Conservation (phyloP, 2,888 invertebrate species). For the Geotrupes spiniger region DNA sequence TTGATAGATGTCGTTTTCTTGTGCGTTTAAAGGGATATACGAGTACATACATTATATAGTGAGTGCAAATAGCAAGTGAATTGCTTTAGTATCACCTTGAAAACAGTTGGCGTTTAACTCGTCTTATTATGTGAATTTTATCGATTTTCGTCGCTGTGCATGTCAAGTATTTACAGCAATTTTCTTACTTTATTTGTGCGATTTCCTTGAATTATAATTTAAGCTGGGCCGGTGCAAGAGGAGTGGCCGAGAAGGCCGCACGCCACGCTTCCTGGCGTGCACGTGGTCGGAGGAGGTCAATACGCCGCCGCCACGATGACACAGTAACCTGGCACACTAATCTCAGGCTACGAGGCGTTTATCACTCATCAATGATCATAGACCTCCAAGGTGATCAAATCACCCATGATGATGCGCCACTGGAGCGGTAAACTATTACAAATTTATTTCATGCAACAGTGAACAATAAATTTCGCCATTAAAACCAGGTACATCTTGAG, state of each 20-base stretch:
- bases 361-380: constrained; percentile 31
- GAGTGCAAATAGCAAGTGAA: too few species aligned
- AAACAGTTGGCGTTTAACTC: too few species aligned
- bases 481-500: too few species aligned
- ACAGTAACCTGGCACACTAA: constrained; percentile 36
- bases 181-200: constrained; percentile 4
- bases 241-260: constrained; percentile 23
- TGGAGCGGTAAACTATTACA: not conserved
- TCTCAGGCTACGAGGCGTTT: constrained; percentile 34
- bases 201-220: not conserved
- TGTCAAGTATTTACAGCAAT: not conserved
- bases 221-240: constrained; percentile 15
- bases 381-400: constrained; percentile 23
- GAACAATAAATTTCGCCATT: too few species aligned
- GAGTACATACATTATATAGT: too few species aligned
- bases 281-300: constrained; percentile 23
- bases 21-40: too few species aligned
- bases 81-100: too few species aligned
- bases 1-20: too few species aligned
- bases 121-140: too few species aligned
- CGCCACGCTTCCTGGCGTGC: constrained; percentile 29
- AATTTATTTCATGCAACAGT: not conserved
- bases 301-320: constrained; percentile 26
- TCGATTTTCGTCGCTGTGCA: too few species aligned
- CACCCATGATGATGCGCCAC: not conserved